Evolutionary conservation across 2,113 vertebrate species (phyloP), one percentile per base, ranked within the genome.

Genomic region (Plotosus lineatus): DNA sequence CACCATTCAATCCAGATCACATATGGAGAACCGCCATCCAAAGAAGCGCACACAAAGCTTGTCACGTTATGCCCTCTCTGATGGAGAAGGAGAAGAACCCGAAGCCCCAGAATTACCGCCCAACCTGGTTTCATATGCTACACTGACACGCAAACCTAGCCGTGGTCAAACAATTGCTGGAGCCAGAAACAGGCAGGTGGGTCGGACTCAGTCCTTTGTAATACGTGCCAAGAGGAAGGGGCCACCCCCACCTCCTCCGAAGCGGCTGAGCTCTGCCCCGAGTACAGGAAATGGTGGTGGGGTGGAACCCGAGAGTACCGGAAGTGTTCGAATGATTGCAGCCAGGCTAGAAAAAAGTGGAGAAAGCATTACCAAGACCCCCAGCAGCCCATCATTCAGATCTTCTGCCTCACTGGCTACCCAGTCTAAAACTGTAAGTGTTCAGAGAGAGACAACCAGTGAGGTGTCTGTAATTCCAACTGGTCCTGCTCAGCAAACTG

Each of bases 231-330:
- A 95, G 6, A 97, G 94, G 82, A 98, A 98, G 84, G 97, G 96
- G 0, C 97, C 97, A 0, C 97, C 97, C 0, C 97, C 97, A 0
- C 96, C 97, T 0, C 97, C 97, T 0, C 97, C 97, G 0, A 99
- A 98, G 85, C 95, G 97, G 15, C 94, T 98, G 81, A 98, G 97
- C 86, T 99, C 97, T 95, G 0, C 97, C 94, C 95, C 3, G 94
- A 97, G 84, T 94, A 95, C 51, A 94, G 94, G 94, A 46, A 89
- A 93, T 83, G 91, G 92, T 74, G 92, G 93, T 1, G 4, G 83
- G 46, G 0, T 85, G 31, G 88, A 85, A 53, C 81, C 53, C 0
- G 40, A 90, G 21, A 90, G 89, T 0, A 11, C n/a, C 0, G 58
- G 88, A 14, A 89, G 19, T 0, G 82, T 93, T 81, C 89, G 89